Base-by-base conservation (phyloP, 64 coral and sea anemone genomes). In the Actinia equina region DNA sequence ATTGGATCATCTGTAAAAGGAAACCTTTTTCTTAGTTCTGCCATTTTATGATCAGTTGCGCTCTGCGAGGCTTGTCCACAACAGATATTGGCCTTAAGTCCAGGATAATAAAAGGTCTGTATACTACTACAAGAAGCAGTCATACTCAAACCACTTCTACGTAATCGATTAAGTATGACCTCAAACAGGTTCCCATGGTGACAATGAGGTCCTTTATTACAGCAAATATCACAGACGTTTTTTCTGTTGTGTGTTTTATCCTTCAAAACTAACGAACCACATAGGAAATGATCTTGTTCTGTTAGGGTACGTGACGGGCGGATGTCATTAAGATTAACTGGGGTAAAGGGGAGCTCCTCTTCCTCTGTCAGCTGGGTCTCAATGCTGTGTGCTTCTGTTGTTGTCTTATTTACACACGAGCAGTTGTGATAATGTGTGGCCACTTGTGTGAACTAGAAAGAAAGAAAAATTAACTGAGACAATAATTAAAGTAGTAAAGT, bases 1-100 rank as follows among this genome's bases (percentile, higher is more conserved):
- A 81, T 52, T 59, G 70, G 7, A n/a, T 86, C 23, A 83, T 52
- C 27, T 89, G 27, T 23, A 89, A 83, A 82, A 23, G 27, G 88
- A 53, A 83, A 89, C 59, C 4, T 83, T 83, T 82, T 86, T 70
- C 44, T 86, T 19, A 71, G 17, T n/a, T 51, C 17, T 54, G 63
- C 19, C 26, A 74, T 30, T 15, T 74, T 30, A 74, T 41, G 69
- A 13, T 74, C 23, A 42, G 2, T 42, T 74, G 26, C 13, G 22
- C 49, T 61, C 53, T 83, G 80, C 84, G 22, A 56, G 26, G 43
- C n/a, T 61, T 7, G 25, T 41, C 62, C 62, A 65, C 69, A 74
- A 26, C 69, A 74, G 25, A 74, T 25, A 74, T 26, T 74, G 12
- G 12, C 25, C 25, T 25, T 74, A 11, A 74, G 12, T 41, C n/a